Evolutionary conservation across 1,140 invertebrate genomes (phyloP).

Genomic region (Formica exsecta): DNA sequence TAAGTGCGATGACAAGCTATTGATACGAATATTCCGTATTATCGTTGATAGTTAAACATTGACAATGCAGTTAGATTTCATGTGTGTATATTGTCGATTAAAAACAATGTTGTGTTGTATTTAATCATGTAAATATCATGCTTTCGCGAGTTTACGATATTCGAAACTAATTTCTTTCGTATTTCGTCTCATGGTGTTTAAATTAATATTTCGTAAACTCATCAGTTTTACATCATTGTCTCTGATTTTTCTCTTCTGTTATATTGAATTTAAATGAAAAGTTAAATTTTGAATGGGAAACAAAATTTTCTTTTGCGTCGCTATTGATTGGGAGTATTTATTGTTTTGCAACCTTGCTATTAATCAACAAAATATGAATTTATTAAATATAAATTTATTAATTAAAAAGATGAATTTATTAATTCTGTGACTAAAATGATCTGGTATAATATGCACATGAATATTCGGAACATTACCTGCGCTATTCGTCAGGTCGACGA

Average conservation of each 20-base stretch:
- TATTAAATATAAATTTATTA: background rate
- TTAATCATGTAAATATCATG: background rate
- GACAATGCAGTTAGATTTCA: background rate
- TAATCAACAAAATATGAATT: background rate
- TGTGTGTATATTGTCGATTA: background rate
- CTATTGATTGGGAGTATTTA: background rate
- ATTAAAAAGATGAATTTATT: background rate
- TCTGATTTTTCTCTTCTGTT: background rate
- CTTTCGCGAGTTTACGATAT: background rate
- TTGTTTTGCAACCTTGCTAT: background rate
- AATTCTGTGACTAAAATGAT: background rate
- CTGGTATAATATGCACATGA: background rate
- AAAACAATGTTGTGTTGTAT: background rate
- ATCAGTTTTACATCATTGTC: background rate
- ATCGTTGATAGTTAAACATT: background rate
- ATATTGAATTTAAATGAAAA: background rate
- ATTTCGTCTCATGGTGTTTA: background rate
- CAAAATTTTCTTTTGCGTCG: background rate
- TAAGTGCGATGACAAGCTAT: background rate
- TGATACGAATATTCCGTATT: background rate
- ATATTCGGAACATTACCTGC: background rate
- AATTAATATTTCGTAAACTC: constrained; percentile 2
- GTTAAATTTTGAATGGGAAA: background rate
- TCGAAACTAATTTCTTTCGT: background rate
- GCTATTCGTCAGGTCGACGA: constrained; percentile 18